Percentiles rank a stretch among this genome's conserved stretches.
These are phyloP conservation scores for Heliconius hortense DNA, from an alignment of 2,888 invertebrate genomes.

Conservation along the genomic window DNA sequence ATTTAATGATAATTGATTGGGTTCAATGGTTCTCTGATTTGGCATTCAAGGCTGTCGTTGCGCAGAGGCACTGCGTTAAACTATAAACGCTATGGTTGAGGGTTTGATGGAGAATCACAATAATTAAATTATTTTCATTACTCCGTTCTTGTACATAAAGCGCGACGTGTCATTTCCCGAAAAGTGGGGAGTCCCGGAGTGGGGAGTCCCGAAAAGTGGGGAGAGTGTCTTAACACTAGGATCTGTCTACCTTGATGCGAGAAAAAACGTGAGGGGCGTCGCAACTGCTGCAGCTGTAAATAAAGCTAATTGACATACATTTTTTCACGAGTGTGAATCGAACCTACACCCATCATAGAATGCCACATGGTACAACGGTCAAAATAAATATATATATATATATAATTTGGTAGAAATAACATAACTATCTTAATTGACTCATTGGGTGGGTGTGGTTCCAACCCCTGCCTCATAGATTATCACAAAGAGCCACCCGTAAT, in stretches of 20 bases:
- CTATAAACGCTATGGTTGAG: neutral
- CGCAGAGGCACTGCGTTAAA: neutral
- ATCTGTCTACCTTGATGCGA: no score
- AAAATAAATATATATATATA: neutral
- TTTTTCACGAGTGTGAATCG: neutral
- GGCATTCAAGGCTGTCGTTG: neutral
- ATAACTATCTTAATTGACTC: neutral
- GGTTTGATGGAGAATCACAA: neutral
- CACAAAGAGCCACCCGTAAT: constrained; percentile 1
- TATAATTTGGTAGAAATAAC: neutral
- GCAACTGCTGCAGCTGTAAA: neutral
- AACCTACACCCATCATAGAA: neutral
- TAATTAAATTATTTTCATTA: neutral
- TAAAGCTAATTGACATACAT: neutral
- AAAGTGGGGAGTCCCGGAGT: no score
- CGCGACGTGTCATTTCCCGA: neutral
- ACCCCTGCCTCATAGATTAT: constrained; percentile 4
- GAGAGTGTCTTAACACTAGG: no score
- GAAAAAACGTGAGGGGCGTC: no score
- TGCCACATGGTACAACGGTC: neutral
- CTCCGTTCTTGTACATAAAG: neutral
- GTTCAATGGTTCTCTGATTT: neutral
- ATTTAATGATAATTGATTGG: neutral
- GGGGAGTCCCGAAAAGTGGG: no score
- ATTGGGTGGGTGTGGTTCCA: constrained; percentile 4